These are phyloP conservation scores for Beris morrisii DNA, from an alignment of 2,888 invertebrate genomes.

Conservation along the genomic window DNA sequence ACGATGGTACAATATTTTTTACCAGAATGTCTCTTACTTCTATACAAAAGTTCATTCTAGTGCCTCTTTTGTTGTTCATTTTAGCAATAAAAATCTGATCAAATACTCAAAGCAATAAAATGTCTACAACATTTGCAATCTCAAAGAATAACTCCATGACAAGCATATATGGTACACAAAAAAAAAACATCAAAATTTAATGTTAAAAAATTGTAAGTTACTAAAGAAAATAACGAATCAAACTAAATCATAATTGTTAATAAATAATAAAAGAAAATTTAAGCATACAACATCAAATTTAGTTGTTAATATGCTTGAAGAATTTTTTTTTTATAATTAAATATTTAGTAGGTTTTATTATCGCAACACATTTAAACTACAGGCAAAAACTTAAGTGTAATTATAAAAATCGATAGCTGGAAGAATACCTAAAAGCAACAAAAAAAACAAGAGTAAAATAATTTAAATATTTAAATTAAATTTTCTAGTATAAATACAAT, in stretches of 20 bases:
- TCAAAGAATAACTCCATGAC: constrained; percentile 34
- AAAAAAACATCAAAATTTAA: constrained; percentile 33
- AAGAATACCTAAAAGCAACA: neutral
- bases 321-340: too few relatives aligned
- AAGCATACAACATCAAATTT: too few relatives aligned
- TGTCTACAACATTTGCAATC: neutral
- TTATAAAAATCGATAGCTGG: constrained; percentile 5
- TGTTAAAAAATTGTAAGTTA: constrained; percentile 22
- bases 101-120: constrained; percentile 23
- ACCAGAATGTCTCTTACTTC: too few relatives aligned
- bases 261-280: too few relatives aligned
- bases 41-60: too few relatives aligned
- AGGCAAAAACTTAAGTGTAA: too few relatives aligned
- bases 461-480: constrained; percentile 37
- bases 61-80: too few relatives aligned
- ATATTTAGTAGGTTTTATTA: too few relatives aligned
- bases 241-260: too few relatives aligned
- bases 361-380: too few relatives aligned
- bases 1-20: too few relatives aligned
- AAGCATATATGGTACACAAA: constrained; percentile 40
- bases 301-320: too few relatives aligned
- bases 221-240: neutral
- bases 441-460: neutral
- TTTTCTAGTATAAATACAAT: constrained; percentile 35
- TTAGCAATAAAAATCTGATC: constrained; percentile 25